Percentiles rank a stretch among this genome's conserved stretches.
Conservation (phyloP, 2,113 vertebrate genomes). For the Hippolais icterina region DNA sequence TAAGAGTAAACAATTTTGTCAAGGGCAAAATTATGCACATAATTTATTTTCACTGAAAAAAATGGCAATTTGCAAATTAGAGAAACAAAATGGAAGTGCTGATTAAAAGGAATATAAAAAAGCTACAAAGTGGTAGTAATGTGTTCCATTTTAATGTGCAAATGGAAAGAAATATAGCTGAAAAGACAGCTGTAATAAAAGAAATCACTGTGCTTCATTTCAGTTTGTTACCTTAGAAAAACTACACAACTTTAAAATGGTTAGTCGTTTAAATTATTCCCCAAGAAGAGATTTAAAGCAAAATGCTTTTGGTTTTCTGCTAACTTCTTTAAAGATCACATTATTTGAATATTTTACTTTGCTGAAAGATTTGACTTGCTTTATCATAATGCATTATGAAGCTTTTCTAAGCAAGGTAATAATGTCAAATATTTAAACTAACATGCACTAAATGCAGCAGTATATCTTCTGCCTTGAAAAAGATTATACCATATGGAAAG, state of each 20-base stretch:
- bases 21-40: not conserved
- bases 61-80: conserved; percentile 9
- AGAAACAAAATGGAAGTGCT: conserved; percentile 8
- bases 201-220: not conserved
- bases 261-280: not conserved
- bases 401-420: not conserved
- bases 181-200: conserved; percentile 18
- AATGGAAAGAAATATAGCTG: conserved; percentile 21
- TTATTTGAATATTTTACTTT: not conserved
- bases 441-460: not conserved
- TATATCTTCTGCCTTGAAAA: not conserved
- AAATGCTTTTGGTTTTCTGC: not conserved
- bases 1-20: conserved; percentile 35
- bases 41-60: conserved; percentile 33
- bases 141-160: not conserved
- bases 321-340: not conserved
- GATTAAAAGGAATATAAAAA: conserved; percentile 43
- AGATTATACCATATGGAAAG: not conserved
- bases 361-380: not conserved
- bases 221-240: not conserved
- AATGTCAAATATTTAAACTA: not conserved
- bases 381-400: not conserved
- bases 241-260: not conserved
- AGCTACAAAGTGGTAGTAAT: not conserved
- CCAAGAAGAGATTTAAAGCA: not conserved